Evolutionary conservation across 35 echinoderm and acorn worm genomes (phyloP), one percentile per base, ranked within the genome.

Genomic region (Amphiura filiformis): DNA sequence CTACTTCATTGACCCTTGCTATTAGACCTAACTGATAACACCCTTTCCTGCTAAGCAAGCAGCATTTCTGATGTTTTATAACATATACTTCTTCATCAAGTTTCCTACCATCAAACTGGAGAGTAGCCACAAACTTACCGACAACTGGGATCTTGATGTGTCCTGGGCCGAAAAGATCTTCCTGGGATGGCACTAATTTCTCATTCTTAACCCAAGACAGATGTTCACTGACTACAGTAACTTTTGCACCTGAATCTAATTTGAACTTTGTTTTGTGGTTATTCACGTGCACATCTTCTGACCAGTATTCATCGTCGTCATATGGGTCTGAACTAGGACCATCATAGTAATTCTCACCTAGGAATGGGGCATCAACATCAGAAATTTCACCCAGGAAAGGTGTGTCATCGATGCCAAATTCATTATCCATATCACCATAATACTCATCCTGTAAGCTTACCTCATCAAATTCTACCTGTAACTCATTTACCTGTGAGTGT

Each of bases 71-170:
- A 61, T 84, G 77, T 34, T 33, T 40, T 13, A 91, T 85, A 34
- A 91, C 76, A 79, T 78, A 91, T 22, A 91, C 44, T 11, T 52
- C 44, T n/a, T n/a, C n/a, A n/a, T n/a, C n/a, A n/a, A n/a, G n/a
- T n/a, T n/a, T n/a, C n/a, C n/a, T n/a, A n/a, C n/a, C n/a, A n/a
- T n/a, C n/a, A n/a, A n/a, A n/a, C n/a, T n/a, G n/a, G n/a, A n/a
- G n/a, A n/a, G n/a, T n/a, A n/a, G n/a, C n/a, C n/a, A n/a, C n/a
- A n/a, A n/a, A n/a, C n/a, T n/a, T n/a, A n/a, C n/a, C n/a, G n/a
- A n/a, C n/a, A n/a, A n/a, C n/a, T n/a, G n/a, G n/a, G n/a, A n/a
- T n/a, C n/a, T n/a, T n/a, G n/a, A n/a, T n/a, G n/a, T n/a, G n/a
- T n/a, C n/a, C n/a, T n/a, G n/a, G n/a, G n/a, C n/a, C n/a, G n/a